Evolutionary conservation across 2,888 invertebrate species (phyloP), one percentile per base, ranked within the genome.

Genomic region (Drymonia ruficornis): DNA sequence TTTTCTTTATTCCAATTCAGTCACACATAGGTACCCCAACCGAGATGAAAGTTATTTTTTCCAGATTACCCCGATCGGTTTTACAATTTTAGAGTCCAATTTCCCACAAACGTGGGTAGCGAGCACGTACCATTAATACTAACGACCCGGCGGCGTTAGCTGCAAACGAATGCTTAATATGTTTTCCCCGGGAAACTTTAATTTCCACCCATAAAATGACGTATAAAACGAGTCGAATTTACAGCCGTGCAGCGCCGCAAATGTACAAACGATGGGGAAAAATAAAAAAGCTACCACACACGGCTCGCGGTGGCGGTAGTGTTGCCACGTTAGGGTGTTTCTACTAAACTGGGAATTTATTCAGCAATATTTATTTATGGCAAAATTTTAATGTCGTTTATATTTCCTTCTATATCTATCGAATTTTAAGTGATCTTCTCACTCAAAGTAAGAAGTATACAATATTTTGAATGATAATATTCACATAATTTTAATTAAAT

Each of bases 271-370:
- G 67, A 61, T 42, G 49, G 54, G 63, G 64, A 61, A 65, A 63
- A 67, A 73, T 64, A 69, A 72, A 74, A 72, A 72, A 64, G 65
- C 70, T 65, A 68, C 69, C 62, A 51, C 72, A 62, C 65, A 65
- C 61, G 50, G 65, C 53, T 53, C 19, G 12, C 13, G 45, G n/a
- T 52, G 38, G 19, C 45, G 11, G 12, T 12, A 12, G 59, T 56
- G 55, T 47, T 62, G 50, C 62, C 59, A 63, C 49, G 0, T 23
- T 23, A 13, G 11, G 1, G 43, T 23, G 13, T 19, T 23, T 13
- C 43, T 23, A 52, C 43, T 49, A 36, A 23, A 13, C 6, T 44
- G 23, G 43, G 13, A 12, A 44, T 4, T 9, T n/a, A 34, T 34
- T 34, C 11, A 11, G 11, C 12, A 34, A 11, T 34, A 9, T 34